Evolutionary conservation across 1,140 invertebrate species (phyloP).

Genomic region (Arctopsyche grandis): DNA sequence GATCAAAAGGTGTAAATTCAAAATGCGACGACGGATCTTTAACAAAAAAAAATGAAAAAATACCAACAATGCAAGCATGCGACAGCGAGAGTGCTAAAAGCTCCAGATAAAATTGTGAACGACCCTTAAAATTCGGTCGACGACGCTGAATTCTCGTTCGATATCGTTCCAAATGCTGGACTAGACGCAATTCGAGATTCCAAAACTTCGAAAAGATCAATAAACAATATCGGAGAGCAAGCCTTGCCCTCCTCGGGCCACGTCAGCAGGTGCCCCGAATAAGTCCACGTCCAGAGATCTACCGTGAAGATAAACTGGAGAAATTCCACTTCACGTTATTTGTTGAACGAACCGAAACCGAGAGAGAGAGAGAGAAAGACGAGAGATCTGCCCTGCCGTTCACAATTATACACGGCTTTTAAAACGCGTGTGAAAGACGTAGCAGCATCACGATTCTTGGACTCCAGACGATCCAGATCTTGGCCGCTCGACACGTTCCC

Average conservation of each 20-base stretch:
- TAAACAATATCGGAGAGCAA: neutral
- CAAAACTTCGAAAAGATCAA: neutral
- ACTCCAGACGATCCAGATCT: neutral
- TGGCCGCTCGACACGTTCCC: conserved; percentile 13
- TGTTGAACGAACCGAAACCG: neutral
- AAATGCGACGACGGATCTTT: neutral
- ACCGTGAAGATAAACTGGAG: conserved; percentile 11
- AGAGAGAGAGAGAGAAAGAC: conserved; percentile 8
- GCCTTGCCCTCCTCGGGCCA: neutral
- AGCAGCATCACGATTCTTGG: conserved; percentile 9
- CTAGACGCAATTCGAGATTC: neutral
- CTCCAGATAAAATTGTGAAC: neutral
- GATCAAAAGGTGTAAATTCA: conserved; percentile 25
- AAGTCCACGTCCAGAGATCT: conserved; percentile 29
- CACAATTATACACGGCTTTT: neutral
- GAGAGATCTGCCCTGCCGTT: conserved; percentile 19
- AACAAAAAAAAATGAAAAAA: neutral
- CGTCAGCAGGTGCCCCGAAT: conserved; percentile 26
- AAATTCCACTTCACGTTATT: conserved; percentile 38
- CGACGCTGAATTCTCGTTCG: neutral
- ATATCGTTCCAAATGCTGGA: neutral
- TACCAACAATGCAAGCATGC: neutral
- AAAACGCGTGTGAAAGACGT: conserved; percentile 25
- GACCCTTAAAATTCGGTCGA: neutral
- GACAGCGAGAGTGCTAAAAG: neutral